These are phyloP conservation scores for Plebejus argus DNA, from an alignment of 2,888 invertebrate genomes.

Conservation along the genomic window DNA sequence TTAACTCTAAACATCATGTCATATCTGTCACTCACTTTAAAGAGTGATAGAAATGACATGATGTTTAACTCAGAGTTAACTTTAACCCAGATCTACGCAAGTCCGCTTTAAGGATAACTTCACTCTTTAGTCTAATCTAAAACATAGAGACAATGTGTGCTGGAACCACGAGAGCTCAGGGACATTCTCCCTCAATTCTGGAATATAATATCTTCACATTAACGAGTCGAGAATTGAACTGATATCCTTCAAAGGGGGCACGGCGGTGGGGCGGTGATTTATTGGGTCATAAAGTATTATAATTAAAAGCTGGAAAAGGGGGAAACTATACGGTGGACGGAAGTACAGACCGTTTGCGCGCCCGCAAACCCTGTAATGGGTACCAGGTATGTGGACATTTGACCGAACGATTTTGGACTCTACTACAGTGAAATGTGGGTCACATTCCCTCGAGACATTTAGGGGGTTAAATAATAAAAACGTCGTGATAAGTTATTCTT, in stretches of 20 bases:
- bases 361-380: conserved; percentile 51
- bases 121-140: too few relatives aligned
- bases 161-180: not conserved
- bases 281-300: conserved; percentile 90
- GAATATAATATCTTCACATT: conserved; percentile 85
- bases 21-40: too few relatives aligned
- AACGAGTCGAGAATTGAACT: conserved; percentile 83
- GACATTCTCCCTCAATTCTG: conserved; percentile 41
- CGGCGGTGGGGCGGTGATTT: conserved; percentile 82
- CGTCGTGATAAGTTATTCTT: conserved; percentile 14
- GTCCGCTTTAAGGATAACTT: too few relatives aligned
- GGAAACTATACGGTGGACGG: conserved; percentile 70
- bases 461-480: conserved; percentile 9
- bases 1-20: too few relatives aligned
- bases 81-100: too few relatives aligned
- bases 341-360: conserved; percentile 63
- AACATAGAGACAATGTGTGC: not conserved
- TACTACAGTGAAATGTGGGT: not conserved
- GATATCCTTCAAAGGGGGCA: conserved; percentile 81
- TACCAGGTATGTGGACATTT: conserved; percentile 27
- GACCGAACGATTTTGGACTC: conserved; percentile 11
- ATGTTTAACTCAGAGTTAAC: too few relatives aligned
- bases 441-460: not conserved
- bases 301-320: conserved; percentile 83
- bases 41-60: too few relatives aligned